Base-by-base conservation (phyloP, 53 echinoderm and acorn worm genomes). In the Pentamera pediparva region DNA sequence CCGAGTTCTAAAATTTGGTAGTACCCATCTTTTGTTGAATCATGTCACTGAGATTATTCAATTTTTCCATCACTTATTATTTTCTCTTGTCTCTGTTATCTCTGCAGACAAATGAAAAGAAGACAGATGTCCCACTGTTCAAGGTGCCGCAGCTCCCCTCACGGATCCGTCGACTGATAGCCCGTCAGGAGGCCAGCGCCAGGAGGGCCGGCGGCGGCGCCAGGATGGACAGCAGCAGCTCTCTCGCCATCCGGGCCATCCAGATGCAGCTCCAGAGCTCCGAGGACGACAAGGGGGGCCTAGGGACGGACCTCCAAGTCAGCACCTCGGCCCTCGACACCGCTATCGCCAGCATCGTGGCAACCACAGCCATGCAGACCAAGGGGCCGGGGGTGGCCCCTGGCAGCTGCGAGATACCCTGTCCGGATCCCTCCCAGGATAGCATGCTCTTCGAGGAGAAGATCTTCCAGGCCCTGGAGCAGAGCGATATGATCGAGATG, bases 131-230 rank as follows among this genome's bases (percentile, higher is more conserved):
- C 33, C 73, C 53, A 72, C 35, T 72, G 32, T 72, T 72, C 50
- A 72, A 72, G 73, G 73, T 72, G 17, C 73, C 73, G 36, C 73
- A 72, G 54, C 55, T 72, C 34, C 73, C 73, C 55, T 51, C 73
- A 72, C 52, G 73, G 73, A 72, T 72, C 37, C 73, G 73, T 54
- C 51, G 54, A 72, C 34, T 72, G 34, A 36, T 72, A 51, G 73
- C 73, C 52, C 52, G 73, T 19, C 51, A 72, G 55, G 55, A 53
- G 38, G 73, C 73, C 73, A 52, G 54, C 51, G 67, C 30, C 41
- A 72, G 54, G 24, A 32, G 34, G 36, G 17, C 35, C n/a, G n/a
- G n/a, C n/a, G n/a, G n/a, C n/a, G n/a, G n/a, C n/a, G 4, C 32
- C 9, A 72, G 54, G 55, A 72, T 72, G 73, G 73, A 72, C 26